A percentile compares a stretch with the other conserved stretches of the same genome.
These are phyloP conservation scores for Stenodera caucasica DNA, from an alignment of 2,888 invertebrate species.

Conservation along the genomic window DNA sequence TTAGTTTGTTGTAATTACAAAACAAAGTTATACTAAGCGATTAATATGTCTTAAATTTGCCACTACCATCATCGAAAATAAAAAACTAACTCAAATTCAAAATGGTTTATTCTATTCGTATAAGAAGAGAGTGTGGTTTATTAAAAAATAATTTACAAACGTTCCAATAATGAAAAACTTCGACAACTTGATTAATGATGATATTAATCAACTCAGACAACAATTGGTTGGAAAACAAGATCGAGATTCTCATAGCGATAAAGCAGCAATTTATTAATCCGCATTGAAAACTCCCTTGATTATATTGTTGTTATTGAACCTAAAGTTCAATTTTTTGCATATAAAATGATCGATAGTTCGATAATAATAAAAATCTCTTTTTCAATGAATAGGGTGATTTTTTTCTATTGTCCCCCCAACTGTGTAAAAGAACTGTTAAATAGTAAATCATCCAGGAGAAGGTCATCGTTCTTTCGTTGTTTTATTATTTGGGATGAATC, in stretches of 20 bases:
- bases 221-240: background rate
- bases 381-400: too few species aligned
- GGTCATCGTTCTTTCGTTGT: too few species aligned
- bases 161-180: too few species aligned
- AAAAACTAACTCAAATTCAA: background rate
- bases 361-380: background rate
- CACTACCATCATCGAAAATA: background rate
- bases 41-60: background rate
- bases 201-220: conserved; percentile 1
- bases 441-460: too few species aligned
- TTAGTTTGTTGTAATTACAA: conserved; percentile 12
- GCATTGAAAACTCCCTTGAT: background rate
- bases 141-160: too few species aligned
- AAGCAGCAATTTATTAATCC: background rate
- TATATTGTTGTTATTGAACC: conserved; percentile 1
- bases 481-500: conserved; percentile 2
- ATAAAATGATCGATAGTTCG: conserved; percentile 17
- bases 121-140: too few species aligned
- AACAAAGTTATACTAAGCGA: background rate
- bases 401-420: too few species aligned
- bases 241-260: too few species aligned
- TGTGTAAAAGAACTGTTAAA: too few species aligned
- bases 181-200: background rate
- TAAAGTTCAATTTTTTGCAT: background rate
- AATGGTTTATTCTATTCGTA: too few species aligned